Conservation (phyloP, 23 tunicate species). For the Diplosoma virens region DNA sequence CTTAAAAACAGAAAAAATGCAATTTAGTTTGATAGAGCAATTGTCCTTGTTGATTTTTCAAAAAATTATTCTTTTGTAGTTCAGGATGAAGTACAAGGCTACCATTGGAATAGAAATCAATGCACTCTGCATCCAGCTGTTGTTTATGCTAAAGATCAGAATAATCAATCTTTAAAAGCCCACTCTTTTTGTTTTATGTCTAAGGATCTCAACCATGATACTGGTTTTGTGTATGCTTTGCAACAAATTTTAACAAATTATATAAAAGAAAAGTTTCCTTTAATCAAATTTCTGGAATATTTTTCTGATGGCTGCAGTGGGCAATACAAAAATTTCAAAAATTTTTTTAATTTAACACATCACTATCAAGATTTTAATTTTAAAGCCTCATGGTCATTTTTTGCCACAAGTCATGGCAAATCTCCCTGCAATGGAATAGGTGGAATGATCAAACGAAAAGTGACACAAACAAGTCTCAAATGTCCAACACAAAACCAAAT, state of each 20-base stretch:
- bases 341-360: slow-evolving; percentile 3
- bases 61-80: slow-evolving; percentile 30
- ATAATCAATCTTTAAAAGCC: not conserved
- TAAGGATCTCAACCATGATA: not conserved
- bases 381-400: slow-evolving; percentile 16
- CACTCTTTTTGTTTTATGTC: not conserved
- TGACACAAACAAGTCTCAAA: not conserved
- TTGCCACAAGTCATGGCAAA: slow-evolving; percentile 45
- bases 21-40: not conserved
- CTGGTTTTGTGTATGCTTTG: slow-evolving; percentile 5
- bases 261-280: not conserved
- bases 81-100: slow-evolving; percentile 8
- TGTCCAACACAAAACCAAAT: not conserved
- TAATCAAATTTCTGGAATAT: not conserved
- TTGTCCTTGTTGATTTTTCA: slow-evolving; percentile 23
- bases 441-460: not conserved
- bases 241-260: not conserved
- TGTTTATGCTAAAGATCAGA: not conserved
- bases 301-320: not conserved
- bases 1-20: slow-evolving; percentile 10
- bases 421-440: slow-evolving; percentile 26
- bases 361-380: not conserved
- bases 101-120: slow-evolving; percentile 11
- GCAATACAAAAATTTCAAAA: slow-evolving; percentile 10
- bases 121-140: slow-evolving; percentile 29